Evolutionary conservation across 2,113 vertebrate genomes (phyloP), one percentile per base, ranked within the genome.

Genomic region (Scortum barcoo): DNA sequence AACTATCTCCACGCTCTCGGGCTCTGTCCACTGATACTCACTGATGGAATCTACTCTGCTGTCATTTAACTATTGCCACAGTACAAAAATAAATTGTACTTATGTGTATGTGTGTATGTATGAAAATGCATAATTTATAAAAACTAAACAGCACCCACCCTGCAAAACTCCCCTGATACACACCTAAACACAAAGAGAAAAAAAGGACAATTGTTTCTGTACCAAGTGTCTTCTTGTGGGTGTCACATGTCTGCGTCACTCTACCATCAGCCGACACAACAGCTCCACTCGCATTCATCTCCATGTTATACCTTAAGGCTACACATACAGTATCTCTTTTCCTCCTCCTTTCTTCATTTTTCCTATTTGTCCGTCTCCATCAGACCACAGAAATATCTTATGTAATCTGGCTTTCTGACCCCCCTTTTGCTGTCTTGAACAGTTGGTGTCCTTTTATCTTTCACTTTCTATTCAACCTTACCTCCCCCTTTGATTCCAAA

Each of bases 221-320:
- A 1, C 13, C 38, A 30, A 19, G 30, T 40, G 63, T 61, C 33
- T 61, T 56, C 66, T 51, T 54, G 28, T 73, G 72, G 66, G 44
- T 61, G 68, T 80, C 82, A 80, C 79, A 77, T 76, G 79, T 66
- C 44, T 40, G 44, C 12, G 1, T 79, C 74, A 54, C 40, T 7
- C 72, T 53, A 4, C 54, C 33, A 74, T 48, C 26, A 8, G 54
- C 19, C 24, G 22, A 20, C 33, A 74, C 63, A 71, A 24, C 56
- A 63, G 70, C 63, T 58, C 38, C 42, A 60, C 48, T 67, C 72
- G 11, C 3, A n/a, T 26, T 38, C n/a, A n/a, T 74, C 58, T 71
- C 20, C 9, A 14, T 68, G 30, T 26, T 24, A 13, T 7, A 82
- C 72, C 76, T 77, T 9, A 9, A 75, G 78, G 76, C 75, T 51